Base-by-base conservation (phyloP, 2,797 vertebrate species). In the Phoxinus dragarum region DNA sequence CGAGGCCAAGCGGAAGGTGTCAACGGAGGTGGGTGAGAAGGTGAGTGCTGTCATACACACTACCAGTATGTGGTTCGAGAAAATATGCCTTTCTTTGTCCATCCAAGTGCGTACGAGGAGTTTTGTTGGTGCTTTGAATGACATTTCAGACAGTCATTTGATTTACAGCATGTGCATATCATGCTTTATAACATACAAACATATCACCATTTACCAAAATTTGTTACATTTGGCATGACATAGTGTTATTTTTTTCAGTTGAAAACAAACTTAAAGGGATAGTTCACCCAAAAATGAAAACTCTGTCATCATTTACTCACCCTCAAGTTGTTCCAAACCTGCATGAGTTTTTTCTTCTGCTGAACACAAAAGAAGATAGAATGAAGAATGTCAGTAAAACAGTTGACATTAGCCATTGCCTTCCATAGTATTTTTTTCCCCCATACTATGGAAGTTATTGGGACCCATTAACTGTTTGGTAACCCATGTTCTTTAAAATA, bases 1-100 rank as follows among this genome's bases (percentile, higher is more conserved):
- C 88, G 97, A 98, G 89, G 88, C 91, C 44, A 97, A 96, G 89
- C 93, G 98, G 54, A 97, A 97, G 86, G 96, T 99, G 85, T 94
- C 94, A 82, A 96, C 91, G 89, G 97, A 98, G 27, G 95, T 91
- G 0, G 98, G 97, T 0, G 96, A 97, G 74, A 97, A 97, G 96
- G 98, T 98, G 86, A 93, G 92, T 16, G 1, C 7, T 71, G 3
- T 81, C 71, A 56, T 42, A 7, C 8, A 36, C 5, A 21, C 54
- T 47, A 2, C 17, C 14, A 61, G 14, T 40, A 59, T 73, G 71
- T 23, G 27, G 40, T 12, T 49, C 49, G 8, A 80, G 19, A 21
- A 36, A 11, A 77, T 16, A 77, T 77, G 7, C 7, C 36, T 69
- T 69, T 21, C 36, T 40, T 66, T 66, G 31, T 66, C 14, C 61